phyloP scores from a whole-genome alignment of 2,888 invertebrate species.

The Pediacus dermestoides region DNA sequence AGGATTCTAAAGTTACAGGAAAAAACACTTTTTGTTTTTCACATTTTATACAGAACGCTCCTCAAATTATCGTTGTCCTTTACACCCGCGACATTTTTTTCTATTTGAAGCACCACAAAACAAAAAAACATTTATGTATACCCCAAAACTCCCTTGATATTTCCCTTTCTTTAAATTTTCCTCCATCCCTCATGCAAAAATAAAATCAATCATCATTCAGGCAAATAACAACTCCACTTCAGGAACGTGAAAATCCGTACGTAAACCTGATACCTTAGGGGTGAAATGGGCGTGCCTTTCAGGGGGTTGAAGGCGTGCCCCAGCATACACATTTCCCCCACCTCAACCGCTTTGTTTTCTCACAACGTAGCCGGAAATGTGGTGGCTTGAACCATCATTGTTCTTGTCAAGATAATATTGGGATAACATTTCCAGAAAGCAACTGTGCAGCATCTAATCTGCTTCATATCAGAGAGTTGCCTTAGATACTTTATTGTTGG shows the following conservation, averaged over 20 bases:
- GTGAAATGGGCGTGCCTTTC: slow-evolving; percentile 47
- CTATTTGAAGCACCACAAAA: no score
- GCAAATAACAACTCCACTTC: slow-evolving; percentile 38
- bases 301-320: slow-evolving; percentile 44
- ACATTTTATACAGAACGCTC: no score
- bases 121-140: no score
- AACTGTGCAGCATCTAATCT: slow-evolving; percentile 33
- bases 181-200: neutral
- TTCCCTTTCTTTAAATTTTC: no score
- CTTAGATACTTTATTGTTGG: no score
- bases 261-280: slow-evolving; percentile 43
- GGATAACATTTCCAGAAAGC: slow-evolving; percentile 49
- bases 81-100: no score
- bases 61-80: no score
- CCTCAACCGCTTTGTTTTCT: slow-evolving; percentile 50
- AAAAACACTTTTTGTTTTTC: no score
- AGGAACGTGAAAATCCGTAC: slow-evolving; percentile 43
- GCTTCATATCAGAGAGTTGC: no score
- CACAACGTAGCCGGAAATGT: slow-evolving; percentile 51
- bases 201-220: slow-evolving; percentile 39
- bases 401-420: slow-evolving; percentile 52
- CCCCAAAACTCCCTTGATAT: no score
- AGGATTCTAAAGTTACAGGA: no score
- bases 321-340: slow-evolving; percentile 32
- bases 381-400: slow-evolving; percentile 53